Percentiles rank a stretch among this genome's conserved stretches.
Evolutionary conservation across 2,888 invertebrate genomes (phyloP).

Genomic region (Cristatella mucedo): DNA sequence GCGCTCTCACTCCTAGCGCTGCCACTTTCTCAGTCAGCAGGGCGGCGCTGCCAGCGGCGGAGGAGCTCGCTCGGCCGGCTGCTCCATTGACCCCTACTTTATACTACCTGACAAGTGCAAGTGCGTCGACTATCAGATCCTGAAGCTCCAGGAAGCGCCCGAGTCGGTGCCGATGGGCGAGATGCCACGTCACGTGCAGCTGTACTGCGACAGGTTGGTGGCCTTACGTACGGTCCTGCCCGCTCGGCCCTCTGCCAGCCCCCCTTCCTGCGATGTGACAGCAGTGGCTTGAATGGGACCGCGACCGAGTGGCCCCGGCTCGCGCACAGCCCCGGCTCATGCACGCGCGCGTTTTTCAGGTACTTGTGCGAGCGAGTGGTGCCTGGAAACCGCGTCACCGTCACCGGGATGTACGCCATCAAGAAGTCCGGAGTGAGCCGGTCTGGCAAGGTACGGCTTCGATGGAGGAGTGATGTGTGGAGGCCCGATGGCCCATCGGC

Average conservation of each 20-base stretch:
- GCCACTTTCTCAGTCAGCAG: no score
- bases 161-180: slow-evolving; percentile 91
- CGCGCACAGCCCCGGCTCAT: no score
- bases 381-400: slow-evolving; percentile 81
- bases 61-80: slow-evolving; percentile 78
- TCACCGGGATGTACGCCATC: slow-evolving; percentile 89
- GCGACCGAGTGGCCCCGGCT: no score
- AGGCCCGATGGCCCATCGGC: no score
- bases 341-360: slow-evolving; percentile 29
- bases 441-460: no score
- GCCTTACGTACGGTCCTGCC: not conserved
- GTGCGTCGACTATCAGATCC: slow-evolving; percentile 90
- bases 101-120: slow-evolving; percentile 93
- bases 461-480: no score
- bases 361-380: slow-evolving; percentile 82
- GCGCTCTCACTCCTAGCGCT: no score
- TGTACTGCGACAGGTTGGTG: slow-evolving; percentile 69
- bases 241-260: not conserved
- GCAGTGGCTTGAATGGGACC: no score
- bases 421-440: slow-evolving; percentile 67
- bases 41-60: no score
- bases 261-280: no score
- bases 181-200: slow-evolving; percentile 82
- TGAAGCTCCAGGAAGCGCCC: slow-evolving; percentile 91
- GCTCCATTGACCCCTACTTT: slow-evolving; percentile 91